These are phyloP conservation scores for Hypsibius dujardini DNA, from an alignment of 1,140 invertebrate species.

Conservation along the genomic window DNA sequence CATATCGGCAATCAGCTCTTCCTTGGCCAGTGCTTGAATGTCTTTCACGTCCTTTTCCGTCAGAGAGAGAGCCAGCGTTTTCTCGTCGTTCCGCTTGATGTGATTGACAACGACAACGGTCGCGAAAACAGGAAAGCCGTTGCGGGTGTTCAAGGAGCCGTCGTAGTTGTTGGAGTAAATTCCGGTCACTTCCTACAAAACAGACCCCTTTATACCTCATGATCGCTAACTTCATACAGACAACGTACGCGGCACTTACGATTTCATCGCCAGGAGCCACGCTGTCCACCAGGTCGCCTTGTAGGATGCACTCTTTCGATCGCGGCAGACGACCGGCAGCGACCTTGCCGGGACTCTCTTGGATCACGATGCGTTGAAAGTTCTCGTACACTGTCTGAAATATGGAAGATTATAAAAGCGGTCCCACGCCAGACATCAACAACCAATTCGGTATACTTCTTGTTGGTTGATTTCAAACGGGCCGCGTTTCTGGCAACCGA, in stretches of 20 bases:
- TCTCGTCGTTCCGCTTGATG: slow-evolving; percentile 73
- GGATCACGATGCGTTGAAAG: slow-evolving; percentile 91
- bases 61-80: slow-evolving; percentile 53
- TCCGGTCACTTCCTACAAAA: slow-evolving; percentile 46
- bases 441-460: no score
- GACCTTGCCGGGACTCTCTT: slow-evolving; percentile 76
- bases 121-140: slow-evolving; percentile 90
- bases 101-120: slow-evolving; percentile 94
- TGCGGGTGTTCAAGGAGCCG: slow-evolving; percentile 76
- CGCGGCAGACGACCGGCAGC: slow-evolving; percentile 86
- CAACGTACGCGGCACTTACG: slow-evolving; percentile 47
- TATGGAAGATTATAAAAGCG: no score
- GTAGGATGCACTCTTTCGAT: slow-evolving; percentile 89
- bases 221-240: no score
- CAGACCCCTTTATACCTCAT: not conserved
- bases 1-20: slow-evolving; percentile 73
- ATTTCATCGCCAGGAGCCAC: slow-evolving; percentile 98
- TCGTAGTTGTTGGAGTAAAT: slow-evolving; percentile 96
- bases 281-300: slow-evolving; percentile 84
- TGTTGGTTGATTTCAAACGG: slow-evolving; percentile 60
- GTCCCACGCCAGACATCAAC: no score
- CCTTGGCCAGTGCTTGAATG: slow-evolving; percentile 71
- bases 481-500: slow-evolving; percentile 87
- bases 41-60: slow-evolving; percentile 87
- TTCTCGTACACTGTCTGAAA: slow-evolving; percentile 87